Evolutionary conservation across 2,797 vertebrate species (phyloP), one percentile per base, ranked within the genome.

Genomic region (Clarias laeviceps): DNA sequence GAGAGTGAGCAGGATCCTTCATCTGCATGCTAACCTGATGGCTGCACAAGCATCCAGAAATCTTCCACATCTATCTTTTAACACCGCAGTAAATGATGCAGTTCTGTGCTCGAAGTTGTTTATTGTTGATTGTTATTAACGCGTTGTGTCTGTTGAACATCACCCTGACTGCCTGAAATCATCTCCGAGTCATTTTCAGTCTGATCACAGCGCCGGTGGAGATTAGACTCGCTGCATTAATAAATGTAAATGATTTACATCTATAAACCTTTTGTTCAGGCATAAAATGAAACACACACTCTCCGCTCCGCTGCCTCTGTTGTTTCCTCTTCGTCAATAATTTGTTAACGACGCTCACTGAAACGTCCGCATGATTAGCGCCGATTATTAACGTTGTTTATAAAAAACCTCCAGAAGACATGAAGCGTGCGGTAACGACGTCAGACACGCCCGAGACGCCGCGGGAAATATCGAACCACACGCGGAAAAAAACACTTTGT

Each of bases 181-280:
- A 22, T 22, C 34, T 8, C 22, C 17, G 70, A 7, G n/a, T 3
- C 5, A 0, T 18, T 32, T 56, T 20, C 73, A 32, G 73, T 76
- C 73, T 20, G 54, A 57, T 76, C 73, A 76, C 73, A 32, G n/a
- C n/a, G 18, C 73, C 2, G 72, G 70, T 54, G 72, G 27, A 74
- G 72, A 74, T 74, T 56, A 76, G 54, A 76, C 32, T 76, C 50
- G 2, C 15, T 6, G 27, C 50, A 11, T 76, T 76, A 32, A 57
- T 57, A 76, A 32, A 76, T 32, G 73, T 29, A 57, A 76, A 57
- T 76, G 50, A 57, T 76, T 76, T 32, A 29, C 54, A 76, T 32
- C 27, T 5, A 32, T 32, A 76, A 76, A 76, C 27, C 54, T 76
- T 76, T 76, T 57, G 73, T 76, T 76, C 54, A 76, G 73, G 54